Conservation (phyloP, 2,113 vertebrate species). For the Crotalus horridus region DNA sequence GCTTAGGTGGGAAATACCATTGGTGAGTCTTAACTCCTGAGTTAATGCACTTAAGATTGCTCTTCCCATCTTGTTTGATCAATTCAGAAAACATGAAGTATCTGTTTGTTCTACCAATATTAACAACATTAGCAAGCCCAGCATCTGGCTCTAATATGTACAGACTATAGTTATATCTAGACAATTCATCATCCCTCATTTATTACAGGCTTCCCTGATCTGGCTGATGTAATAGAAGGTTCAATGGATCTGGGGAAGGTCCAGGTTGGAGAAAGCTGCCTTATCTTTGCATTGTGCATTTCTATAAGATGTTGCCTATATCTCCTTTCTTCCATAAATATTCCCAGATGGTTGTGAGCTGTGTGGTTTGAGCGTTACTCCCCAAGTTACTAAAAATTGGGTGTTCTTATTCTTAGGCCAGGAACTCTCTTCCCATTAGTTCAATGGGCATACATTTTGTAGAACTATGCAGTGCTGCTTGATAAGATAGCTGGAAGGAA, state of each 20-base stretch:
- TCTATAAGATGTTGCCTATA: neutral
- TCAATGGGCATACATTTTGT: constrained; percentile 37
- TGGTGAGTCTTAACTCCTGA: neutral
- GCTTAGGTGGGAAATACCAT: neutral
- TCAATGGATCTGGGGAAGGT: neutral
- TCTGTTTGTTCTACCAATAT: neutral
- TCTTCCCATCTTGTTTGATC: neutral
- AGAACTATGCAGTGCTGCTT: constrained; percentile 42
- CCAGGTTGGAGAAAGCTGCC: neutral
- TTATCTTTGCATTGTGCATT: neutral
- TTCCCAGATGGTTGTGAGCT: neutral
- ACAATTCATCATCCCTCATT: neutral
- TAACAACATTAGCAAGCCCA: neutral
- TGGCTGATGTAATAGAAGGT: neutral
- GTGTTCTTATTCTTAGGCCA: constrained; percentile 24
- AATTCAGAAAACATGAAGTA: neutral
- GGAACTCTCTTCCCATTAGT: constrained; percentile 58
- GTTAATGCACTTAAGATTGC: neutral
- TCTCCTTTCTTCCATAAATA: neutral
- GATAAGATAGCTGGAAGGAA: constrained; percentile 59
- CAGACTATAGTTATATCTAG: neutral
- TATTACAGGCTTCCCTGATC: neutral
- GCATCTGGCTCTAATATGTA: neutral
- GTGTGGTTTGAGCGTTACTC: neutral
- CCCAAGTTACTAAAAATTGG: constrained; percentile 25